These are phyloP conservation scores for Rhagoletis pomonella DNA, from an alignment of 1,140 invertebrate genomes.

Conservation along the genomic window DNA sequence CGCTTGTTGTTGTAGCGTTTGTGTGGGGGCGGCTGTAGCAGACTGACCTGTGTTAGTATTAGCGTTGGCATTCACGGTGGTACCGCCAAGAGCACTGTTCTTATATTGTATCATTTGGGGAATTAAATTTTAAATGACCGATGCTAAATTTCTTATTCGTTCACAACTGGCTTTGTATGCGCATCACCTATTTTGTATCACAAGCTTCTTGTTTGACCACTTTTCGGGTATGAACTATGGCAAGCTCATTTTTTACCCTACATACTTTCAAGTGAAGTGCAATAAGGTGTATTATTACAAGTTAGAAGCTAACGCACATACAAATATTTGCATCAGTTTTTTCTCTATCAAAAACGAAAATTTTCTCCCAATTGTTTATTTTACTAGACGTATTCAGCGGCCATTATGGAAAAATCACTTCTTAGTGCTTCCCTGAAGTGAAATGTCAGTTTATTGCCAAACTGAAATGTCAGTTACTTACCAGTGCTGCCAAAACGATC, in stretches of 20 bases:
- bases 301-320: not conserved
- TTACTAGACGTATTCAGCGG: constrained; percentile 35
- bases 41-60: constrained; percentile 5
- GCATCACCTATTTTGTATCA: not conserved
- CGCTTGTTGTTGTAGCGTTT: constrained; percentile 31
- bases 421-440: constrained; percentile 11
- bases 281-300: not conserved
- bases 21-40: not conserved
- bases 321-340: not conserved
- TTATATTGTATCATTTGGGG: constrained; percentile 53
- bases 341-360: not conserved
- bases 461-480: not conserved
- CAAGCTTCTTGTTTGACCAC: constrained; percentile 28
- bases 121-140: not conserved
- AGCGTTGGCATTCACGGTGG: constrained; percentile 13
- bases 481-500: not conserved
- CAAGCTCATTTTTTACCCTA: not conserved
- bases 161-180: not conserved
- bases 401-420: constrained; percentile 54
- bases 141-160: not conserved
- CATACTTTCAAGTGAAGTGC: not conserved
- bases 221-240: not conserved
- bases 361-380: constrained; percentile 49
- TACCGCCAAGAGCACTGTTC: constrained; percentile 49
- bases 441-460: not conserved